Conservation (phyloP, 2,888 invertebrate species). For the Ormyrus pomaceus region DNA sequence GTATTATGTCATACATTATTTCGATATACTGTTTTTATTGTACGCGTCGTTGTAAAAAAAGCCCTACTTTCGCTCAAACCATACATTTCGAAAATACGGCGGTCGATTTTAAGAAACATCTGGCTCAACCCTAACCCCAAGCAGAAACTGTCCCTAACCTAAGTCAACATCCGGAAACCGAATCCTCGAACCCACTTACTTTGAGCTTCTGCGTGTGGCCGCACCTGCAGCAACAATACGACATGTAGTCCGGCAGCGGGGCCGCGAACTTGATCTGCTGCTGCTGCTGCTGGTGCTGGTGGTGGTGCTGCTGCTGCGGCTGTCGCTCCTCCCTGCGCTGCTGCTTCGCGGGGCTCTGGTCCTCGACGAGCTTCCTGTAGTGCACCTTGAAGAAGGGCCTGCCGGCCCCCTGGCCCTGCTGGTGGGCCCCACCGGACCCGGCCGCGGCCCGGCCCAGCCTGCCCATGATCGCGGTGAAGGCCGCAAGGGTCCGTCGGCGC, state of each 20-base stretch:
- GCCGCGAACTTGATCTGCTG: conserved; percentile 76
- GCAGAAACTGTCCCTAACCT: background rate
- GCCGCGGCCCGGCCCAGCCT: conserved; percentile 75
- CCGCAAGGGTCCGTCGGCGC: conserved; percentile 72
- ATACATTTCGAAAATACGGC: no score
- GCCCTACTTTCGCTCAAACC: no score
- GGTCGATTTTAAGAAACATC: no score
- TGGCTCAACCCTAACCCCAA: background rate
- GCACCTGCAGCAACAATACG: conserved; percentile 80
- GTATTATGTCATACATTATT: background rate
- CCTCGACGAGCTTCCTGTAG: conserved; percentile 80
- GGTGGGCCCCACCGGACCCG: conserved; percentile 44
- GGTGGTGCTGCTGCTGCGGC: conserved; percentile 51
- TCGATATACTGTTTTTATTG: background rate
- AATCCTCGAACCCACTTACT: conserved; percentile 72
- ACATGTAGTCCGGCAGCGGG: conserved; percentile 78
- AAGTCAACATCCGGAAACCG: background rate
- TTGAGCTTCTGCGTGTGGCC: conserved; percentile 80
- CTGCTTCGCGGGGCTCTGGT: conserved; percentile 74
- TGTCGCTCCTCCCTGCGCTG: conserved; percentile 45
- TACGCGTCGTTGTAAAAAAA: background rate
- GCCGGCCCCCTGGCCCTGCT: conserved; percentile 58
- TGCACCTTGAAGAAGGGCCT: conserved; percentile 78
- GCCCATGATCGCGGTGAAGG: conserved; percentile 77
- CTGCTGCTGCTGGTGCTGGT: conserved; percentile 67